Percentiles rank a stretch among this genome's conserved stretches.
Evolutionary conservation across 2,113 vertebrate genomes (phyloP).

Genomic region (Ptyas mucosa): DNA sequence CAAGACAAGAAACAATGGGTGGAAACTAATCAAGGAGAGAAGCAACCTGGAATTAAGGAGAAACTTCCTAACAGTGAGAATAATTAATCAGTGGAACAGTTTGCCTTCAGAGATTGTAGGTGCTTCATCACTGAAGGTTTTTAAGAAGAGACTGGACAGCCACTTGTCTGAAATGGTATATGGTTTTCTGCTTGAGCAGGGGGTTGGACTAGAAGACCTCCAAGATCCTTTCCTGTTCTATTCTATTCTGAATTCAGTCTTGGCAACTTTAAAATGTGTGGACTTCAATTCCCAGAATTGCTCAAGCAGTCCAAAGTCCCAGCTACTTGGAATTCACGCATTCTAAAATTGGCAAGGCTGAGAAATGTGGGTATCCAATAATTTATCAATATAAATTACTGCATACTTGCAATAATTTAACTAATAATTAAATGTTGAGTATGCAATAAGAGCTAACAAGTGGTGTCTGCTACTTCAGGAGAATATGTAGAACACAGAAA

Average conservation of each 20-base stretch:
- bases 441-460: conserved; percentile 10
- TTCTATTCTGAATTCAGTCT: not conserved
- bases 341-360: not conserved
- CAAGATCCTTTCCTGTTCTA: not conserved
- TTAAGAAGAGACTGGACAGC: not conserved
- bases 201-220: not conserved
- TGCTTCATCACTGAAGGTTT: not conserved
- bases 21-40: not conserved
- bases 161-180: not conserved
- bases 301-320: not conserved
- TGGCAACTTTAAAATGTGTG: not conserved
- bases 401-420: not conserved
- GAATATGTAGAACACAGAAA: not conserved
- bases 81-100: not conserved
- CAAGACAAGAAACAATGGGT: not conserved
- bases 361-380: not conserved
- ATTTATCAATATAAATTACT: not conserved
- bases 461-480: not conserved
- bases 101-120: not conserved
- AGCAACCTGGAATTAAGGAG: not conserved
- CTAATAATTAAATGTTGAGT: not conserved
- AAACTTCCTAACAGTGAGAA: not conserved
- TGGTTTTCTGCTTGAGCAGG: not conserved
- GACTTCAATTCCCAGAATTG: not conserved
- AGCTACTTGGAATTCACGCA: not conserved